Evolutionary conservation across 1,140 invertebrate species (phyloP), one percentile per base, ranked within the genome.

Genomic region (Drosophila hydei): DNA sequence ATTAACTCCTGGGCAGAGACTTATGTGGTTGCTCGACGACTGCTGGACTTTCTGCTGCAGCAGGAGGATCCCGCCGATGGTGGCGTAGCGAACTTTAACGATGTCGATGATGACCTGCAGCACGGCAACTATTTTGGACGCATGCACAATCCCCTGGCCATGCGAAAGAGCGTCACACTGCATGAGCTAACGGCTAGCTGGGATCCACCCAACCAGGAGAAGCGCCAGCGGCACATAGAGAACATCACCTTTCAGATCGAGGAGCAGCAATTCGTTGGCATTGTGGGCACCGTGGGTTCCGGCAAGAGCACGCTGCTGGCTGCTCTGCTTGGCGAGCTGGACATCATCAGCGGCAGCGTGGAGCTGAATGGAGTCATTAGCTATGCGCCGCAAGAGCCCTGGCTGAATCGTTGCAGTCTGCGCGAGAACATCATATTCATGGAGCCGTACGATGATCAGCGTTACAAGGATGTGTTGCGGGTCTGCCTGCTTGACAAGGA

Each of bases 341-440:
- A 95, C n/a, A 76, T 95, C 1, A 89, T 77, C 0, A 78, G 90
- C 2, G 97, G 97, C 1, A 91, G 80, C 11, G 84, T 97, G 0
- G 90, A 92, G 11, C 91, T 96, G 0, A 91, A 92, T 54, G 97
- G 97, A n/a, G 93, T 91, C 36, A 91, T 97, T 1, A 95, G 96
- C 4, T 98, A 97, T 90, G 94, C 95, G 1, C 94, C 95, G 16
- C 96, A 97, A 91, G 95, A 96, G 72, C 93, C 95, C 1, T 97
- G 96, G 96, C 88, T 96, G 0, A 93, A 93, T 14, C 92, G 92
- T 3, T 92, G 92, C 12, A 92, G 92, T 5, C 93, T 95, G 0
- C 92, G 95, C 12, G 95, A 97, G 67, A 98, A 98, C 90, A 97
- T 98, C 55, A 85, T 97, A 0, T 97, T 98, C 84, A 96, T 96